Evolutionary conservation across 2,113 vertebrate species (phyloP), one percentile per base, ranked within the genome.

Genomic region (Scomber scombrus): DNA sequence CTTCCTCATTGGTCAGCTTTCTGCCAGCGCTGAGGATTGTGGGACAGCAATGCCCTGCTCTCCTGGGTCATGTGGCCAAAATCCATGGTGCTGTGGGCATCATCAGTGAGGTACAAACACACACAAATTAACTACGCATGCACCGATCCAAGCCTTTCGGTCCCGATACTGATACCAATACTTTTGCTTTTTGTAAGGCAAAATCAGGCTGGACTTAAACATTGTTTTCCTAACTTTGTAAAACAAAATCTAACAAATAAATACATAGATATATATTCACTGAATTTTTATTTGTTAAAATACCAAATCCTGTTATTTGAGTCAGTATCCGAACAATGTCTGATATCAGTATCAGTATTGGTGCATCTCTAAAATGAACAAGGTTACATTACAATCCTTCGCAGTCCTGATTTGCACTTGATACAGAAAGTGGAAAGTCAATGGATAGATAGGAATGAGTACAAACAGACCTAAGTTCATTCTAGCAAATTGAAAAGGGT

Each of bases 21-120:
- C 96, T 98, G 71, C 95, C 96, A 0, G 15, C 19, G 0, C 91
- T 99, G 69, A 96, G 95, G 57, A 95, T 93, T 63, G 80, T 91
- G 40, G 96, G 94, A 9, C 95, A 98, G 77, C 92, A 85, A 70
- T 95, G 84, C 26, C 95, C 97, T 43, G 86, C 78, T 76, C 85
- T 98, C 50, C 93, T 96, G 78, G 96, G 97, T 84, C 96, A 97
- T 68, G 93, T 95, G 15, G 96, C 96, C 3, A 97, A 96, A 90
- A 96, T 97, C 93, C 97, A 97, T 8, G 95, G 97, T 45, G 95
- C 96, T n/a, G 95, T 98, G 43, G 98, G 97, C 26, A 96, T 89
- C 5, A 89, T 95, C 9, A 94, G 95, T 89, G 96, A 99, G 96
- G 97, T 94, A 83, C 11, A 67, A 26, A 71, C 2, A 45, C n/a